Conservation (phyloP, 2,888 invertebrate genomes). For the Athalia rosae region DNA sequence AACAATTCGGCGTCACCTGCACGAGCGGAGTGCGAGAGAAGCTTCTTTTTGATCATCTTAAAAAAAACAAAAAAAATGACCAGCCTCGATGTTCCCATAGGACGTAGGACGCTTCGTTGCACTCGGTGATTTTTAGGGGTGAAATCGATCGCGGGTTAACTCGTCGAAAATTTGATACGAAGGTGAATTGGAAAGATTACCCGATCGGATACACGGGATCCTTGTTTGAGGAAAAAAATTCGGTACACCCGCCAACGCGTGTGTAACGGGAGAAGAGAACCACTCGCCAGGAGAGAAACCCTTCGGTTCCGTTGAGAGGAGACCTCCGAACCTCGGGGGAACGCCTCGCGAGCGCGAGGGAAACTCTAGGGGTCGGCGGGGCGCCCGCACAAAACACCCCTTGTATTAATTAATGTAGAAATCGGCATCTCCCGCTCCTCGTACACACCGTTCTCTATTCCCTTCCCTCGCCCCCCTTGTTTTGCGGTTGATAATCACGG, state of each 20-base stretch:
- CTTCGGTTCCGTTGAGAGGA: conserved; percentile 10
- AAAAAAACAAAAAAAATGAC: too few relatives aligned
- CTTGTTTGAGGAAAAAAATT: too few relatives aligned
- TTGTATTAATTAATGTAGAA: conserved; percentile 43
- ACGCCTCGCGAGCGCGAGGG: conserved; percentile 1
- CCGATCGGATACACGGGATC: conserved; percentile 18
- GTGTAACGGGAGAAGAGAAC: background rate
- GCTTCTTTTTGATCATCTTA: too few relatives aligned
- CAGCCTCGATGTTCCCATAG: too few relatives aligned
- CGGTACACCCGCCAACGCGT: background rate
- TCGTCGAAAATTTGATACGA: too few relatives aligned
- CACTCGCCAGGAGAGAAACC: conserved; percentile 19
- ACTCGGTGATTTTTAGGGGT: too few relatives aligned
- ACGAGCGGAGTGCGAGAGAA: too few relatives aligned
- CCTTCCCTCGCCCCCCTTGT: conserved; percentile 17
- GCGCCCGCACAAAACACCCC: conserved; percentile 33
- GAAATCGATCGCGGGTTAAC: too few relatives aligned
- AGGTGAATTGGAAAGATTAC: background rate
- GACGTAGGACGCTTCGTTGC: too few relatives aligned
- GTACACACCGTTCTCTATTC: conserved; percentile 13
- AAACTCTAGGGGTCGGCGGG: background rate
- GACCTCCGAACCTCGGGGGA: conserved; percentile 30
- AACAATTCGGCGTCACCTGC: too few relatives aligned
- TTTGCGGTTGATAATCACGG: conserved; percentile 43
- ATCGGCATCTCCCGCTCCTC: conserved; percentile 37